Evolutionary conservation across 2,797 vertebrate genomes (phyloP), one percentile per base, ranked within the genome.

Genomic region (Vireo griseus): DNA sequence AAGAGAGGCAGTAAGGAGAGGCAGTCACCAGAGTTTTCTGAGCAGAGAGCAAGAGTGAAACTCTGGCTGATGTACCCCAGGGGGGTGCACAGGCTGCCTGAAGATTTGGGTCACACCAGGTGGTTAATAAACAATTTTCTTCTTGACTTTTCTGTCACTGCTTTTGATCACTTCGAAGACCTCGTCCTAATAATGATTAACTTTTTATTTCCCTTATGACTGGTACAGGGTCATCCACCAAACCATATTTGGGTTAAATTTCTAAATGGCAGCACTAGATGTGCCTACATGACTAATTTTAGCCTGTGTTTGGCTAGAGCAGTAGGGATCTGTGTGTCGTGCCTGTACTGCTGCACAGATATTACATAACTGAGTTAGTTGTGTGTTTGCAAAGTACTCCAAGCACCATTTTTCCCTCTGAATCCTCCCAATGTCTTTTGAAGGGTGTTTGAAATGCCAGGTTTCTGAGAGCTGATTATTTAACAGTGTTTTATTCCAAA

Each of bases 371-470:
- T 17, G 13, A 40, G 26, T 28, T 2, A 3, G 15, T 5, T 24
- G 1, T 17, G 4, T 21, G 21, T 62, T 66, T 76, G 13, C 5
- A 42, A 31, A 48, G 6, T 51, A 86, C 58, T 57, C 24, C n/a
- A 50, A 63, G 35, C 2, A 3, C 2, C 1, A 5, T 0, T 69
- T 54, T 68, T 50, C 69, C 17, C 22, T 39, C 24, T 71, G 55
- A 83, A 48, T 26, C 21, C 6, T 74, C 18, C 16, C 12, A 9
- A 4, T 63, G 18, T 18, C 44, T 52, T 68, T 8, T 5, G 5
- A 90, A 48, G 8, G 8, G 1, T 52, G 4, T 35, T 87, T 72
- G 31, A 72, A 81, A 48, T 55, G 13, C 5, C 31, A 45, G 4
- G 5, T 11, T 68, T 45, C 82, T 58, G 45, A 57, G 74, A 39